Conservation (phyloP, 2,113 vertebrate genomes). For the Agapornis roseicollis region DNA sequence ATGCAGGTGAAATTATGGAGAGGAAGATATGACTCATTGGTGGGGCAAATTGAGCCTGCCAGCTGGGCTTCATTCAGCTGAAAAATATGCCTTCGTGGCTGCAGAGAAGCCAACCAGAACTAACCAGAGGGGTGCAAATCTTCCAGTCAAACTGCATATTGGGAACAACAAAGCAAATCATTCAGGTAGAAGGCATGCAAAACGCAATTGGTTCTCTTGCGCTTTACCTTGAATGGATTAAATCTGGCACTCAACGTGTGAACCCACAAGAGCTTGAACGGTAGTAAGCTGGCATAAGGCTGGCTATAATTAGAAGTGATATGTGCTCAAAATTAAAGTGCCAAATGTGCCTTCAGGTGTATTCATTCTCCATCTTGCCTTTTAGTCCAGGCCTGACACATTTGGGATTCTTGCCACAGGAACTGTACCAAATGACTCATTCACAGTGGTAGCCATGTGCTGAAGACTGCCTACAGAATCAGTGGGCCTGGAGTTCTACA, state of each 20-base stretch:
- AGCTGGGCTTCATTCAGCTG: slow-evolving; percentile 64
- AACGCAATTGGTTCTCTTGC: slow-evolving; percentile 45
- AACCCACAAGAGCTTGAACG: slow-evolving; percentile 43
- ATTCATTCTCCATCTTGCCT: slow-evolving; percentile 56
- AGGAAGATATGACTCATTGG: slow-evolving; percentile 50
- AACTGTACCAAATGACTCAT: slow-evolving; percentile 66
- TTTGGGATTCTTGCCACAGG: slow-evolving; percentile 67
- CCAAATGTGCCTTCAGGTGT: slow-evolving; percentile 69
- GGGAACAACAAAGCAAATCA: slow-evolving; percentile 64
- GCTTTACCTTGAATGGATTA: slow-evolving; percentile 61
- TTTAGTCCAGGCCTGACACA: slow-evolving; percentile 65
- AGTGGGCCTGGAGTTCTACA: slow-evolving; percentile 43
- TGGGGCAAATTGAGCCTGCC: slow-evolving; percentile 63
- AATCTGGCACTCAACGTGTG: slow-evolving; percentile 29
- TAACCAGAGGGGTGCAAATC: slow-evolving; percentile 68
- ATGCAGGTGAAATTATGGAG: slow-evolving; percentile 39
- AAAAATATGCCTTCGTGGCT: slow-evolving; percentile 54
- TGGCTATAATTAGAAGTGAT: slow-evolving; percentile 65
- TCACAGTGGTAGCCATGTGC: slow-evolving; percentile 37
- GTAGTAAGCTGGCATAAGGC: slow-evolving; percentile 61
- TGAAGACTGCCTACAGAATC: slow-evolving; percentile 31
- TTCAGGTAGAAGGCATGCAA: slow-evolving; percentile 66
- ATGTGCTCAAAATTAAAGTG: slow-evolving; percentile 52
- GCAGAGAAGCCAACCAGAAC: slow-evolving; percentile 60
- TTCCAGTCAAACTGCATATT: slow-evolving; percentile 65